Evolutionary conservation across 2,797 vertebrate species (phyloP), one percentile per base, ranked within the genome.

Genomic region (Glyptemys insculpta): DNA sequence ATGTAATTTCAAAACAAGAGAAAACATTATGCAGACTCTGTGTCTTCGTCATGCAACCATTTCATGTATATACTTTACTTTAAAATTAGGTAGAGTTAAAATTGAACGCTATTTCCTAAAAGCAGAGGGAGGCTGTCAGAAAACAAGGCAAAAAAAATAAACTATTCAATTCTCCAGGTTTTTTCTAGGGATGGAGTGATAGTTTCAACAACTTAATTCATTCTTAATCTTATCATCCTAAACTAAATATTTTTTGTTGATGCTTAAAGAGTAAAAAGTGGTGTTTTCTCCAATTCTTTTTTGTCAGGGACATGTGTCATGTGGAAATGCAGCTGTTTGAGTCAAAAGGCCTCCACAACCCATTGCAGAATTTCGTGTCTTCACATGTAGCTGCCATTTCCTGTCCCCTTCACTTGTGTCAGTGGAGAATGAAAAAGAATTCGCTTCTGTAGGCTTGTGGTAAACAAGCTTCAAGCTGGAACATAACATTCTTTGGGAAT

Each of bases 171-270:
- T 27, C 74, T 47, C 34, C 65, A 5, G 0, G 6, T 88, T 93
- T 87, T 94, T 87, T 95, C 90, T 83, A 97, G 93, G 74, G 5
- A 4, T 0, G 3, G 37, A 88, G 59, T 85, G 94, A 92, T 90
- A 92, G 80, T 74, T 97, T 95, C 88, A 95, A 7, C 81, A 86
- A 90, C 34, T 85, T 95, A 97, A 95, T 95, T 87, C 92, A 18
- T 19, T 2, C 44, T 96, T 96, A 97, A 97, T 92, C 96, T 91
- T 79, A 3, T 95, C 83, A 86, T 95, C 83, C 53, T 57, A 91
- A 94, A 54, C 37, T 89, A 91, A 96, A 85, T 87, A 88, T 96
- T 93, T 86, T 83, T 95, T 96, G 44, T 92, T 96, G 94, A 94
- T 94, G 94, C 92, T 96, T 96, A 81, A 88, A 89, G 86, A 89